Evolutionary conservation across 2,888 invertebrate species (phyloP), one percentile per base, ranked within the genome.

Genomic region (Stratiomys singularior): DNA sequence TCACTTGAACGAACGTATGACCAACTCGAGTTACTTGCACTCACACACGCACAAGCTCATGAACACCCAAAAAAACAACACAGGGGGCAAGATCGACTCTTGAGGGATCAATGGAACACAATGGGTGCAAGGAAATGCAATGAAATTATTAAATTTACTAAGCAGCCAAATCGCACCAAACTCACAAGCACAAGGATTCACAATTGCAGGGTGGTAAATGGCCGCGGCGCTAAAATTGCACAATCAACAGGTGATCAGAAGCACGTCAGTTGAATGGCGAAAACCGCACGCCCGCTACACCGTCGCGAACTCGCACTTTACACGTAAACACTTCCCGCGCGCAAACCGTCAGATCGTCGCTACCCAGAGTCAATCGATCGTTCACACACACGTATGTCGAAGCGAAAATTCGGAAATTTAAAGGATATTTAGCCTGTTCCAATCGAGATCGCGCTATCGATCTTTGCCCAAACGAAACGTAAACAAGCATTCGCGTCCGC

Each of bases 231-330:
- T n/a, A 9, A 72, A 21, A 1, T 28, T 21, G 7, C 74, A 2
- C 37, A 44, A 74, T 74, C 74, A 74, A 74, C 74, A 74, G 74
- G 74, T 74, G 74, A 74, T 74, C 74, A 44, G 21, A n/a, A 58
- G 15, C 27, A 47, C 46, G 47, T 27, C 52, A 56, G n/a, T 28
- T 9, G 37, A 67, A 18, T 52, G 15, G 9, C 18, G 37, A 66
- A 13, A 21, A 25, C 28, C 28, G 28, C 64, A 23, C 11, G 5
- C 28, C 28, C 28, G 30, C 30, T 11, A 3, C 52, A 37, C 18
- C 52, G 52, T 13, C 52, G 60, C 30, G 30, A n/a, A 27, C 27
- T 13, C 28, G 27, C 28, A 27, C 15, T 64, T 25, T 23, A 5
- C 23, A 13, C 52, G 60, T 11, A 60, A 25, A 23, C 23, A 13